phyloP scores from a whole-genome alignment of 1,140 invertebrate genomes.

The Drosophila setifemur region DNA sequence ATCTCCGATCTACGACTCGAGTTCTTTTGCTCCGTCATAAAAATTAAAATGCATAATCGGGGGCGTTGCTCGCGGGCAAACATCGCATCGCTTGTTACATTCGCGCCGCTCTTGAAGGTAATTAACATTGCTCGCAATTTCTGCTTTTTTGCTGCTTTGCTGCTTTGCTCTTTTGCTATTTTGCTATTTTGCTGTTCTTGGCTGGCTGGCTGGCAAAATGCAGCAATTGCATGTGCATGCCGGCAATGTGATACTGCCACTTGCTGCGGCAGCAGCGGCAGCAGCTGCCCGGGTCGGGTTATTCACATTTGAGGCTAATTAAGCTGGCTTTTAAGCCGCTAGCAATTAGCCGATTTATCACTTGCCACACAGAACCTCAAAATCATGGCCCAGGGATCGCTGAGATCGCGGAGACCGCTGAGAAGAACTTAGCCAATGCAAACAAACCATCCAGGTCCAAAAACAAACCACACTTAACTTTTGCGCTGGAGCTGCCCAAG shows the following conservation, averaged over 20 bases:
- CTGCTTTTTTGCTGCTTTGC: constrained; percentile 7
- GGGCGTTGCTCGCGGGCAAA: constrained; percentile 42
- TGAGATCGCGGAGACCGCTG: constrained; percentile 31
- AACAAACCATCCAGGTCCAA: constrained; percentile 31
- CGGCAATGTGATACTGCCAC: constrained; percentile 47
- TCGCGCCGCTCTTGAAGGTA: constrained; percentile 2
- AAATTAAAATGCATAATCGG: constrained; percentile 60
- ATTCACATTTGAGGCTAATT: constrained; percentile 63
- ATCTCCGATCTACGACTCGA: constrained; percentile 1
- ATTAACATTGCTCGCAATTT: constrained; percentile 54
- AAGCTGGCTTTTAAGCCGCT: constrained; percentile 52
- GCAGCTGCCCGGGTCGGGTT: constrained; percentile 17
- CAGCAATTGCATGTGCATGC: constrained; percentile 51
- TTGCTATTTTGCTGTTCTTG: constrained; percentile 6
- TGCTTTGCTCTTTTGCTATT: too few relatives aligned
- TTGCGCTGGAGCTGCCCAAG: constrained; percentile 32
- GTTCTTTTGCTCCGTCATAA: constrained; percentile 42
- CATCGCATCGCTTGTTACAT: constrained; percentile 10
- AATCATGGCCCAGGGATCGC: constrained; percentile 43
- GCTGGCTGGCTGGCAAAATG: constrained; percentile 22
- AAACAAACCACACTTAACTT: constrained; percentile 31
- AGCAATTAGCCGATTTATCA: constrained; percentile 74
- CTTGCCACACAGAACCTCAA: constrained; percentile 38
- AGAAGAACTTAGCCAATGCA: constrained; percentile 48
- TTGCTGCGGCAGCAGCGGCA: constrained; percentile 20